phyloP scores from a whole-genome alignment of 1,140 invertebrate species.

The Holcopasites calliopsidis region DNA sequence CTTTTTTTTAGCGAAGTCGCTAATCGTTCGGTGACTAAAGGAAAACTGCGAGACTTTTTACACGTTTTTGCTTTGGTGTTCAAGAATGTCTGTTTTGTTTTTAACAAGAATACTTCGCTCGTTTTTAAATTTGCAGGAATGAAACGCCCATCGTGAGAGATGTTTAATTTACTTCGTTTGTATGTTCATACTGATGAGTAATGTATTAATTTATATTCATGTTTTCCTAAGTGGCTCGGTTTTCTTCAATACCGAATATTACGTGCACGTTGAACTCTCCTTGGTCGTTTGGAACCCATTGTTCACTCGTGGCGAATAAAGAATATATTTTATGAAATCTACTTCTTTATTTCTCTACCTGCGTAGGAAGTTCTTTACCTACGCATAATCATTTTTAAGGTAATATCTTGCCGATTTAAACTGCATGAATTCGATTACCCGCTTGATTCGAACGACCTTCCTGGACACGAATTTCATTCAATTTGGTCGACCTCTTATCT shows the following conservation, averaged over 20 bases:
- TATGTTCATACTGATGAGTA: background rate
- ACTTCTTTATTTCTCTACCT: no score
- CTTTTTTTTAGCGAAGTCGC: no score
- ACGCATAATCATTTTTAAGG: background rate
- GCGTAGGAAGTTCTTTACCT: no score
- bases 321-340: background rate
- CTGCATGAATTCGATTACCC: background rate
- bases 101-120: background rate
- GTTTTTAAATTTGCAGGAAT: background rate
- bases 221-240: background rate
- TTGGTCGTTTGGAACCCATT: background rate
- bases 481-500: background rate
- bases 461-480: background rate
- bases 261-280: background rate
- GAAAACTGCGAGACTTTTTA: no score
- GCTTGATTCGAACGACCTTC: background rate
- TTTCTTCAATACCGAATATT: background rate
- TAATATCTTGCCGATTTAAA: no score
- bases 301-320: background rate
- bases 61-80: background rate
- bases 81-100: background rate
- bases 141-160: background rate
- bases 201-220: background rate
- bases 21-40: no score
- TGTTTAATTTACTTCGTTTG: slow-evolving; percentile 7